Base-by-base conservation (phyloP, 2,888 invertebrate genomes). In the Vesta saturnalis region DNA sequence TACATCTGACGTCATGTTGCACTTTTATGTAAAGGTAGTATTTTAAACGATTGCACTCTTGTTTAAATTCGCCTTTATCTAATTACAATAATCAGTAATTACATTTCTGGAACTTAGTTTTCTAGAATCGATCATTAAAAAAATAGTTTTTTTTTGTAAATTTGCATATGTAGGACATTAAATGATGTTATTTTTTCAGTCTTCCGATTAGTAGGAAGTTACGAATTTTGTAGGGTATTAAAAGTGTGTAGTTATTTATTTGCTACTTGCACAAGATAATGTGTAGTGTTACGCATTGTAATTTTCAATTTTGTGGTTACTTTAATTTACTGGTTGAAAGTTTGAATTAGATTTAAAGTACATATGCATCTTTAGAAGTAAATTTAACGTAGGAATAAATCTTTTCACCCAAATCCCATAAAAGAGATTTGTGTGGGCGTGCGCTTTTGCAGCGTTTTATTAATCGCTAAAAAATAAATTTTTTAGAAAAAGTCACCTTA, bases 1-100 rank as follows among this genome's bases (percentile, higher is more conserved):
- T 78, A 72, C 74, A 68, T 56, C 73, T 80, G 81, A 81, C 82
- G 81, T 82, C 81, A 79, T 62, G 30, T 47, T 64, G 71, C 67
- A 66, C 61, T 69, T 65, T 60, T 62, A 18, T 52, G n/a, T 21
- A 21, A 52, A 19, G 52, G 52, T 52, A 52, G 52, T 52, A 52
- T 21, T 52, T n/a, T 52, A 52, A 8, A 39, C n/a, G n/a, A n/a
- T 39, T 52, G 19, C 18, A 52, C 52, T n/a, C 12, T 12, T 52
- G 18, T 19, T 52, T 19, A 16, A 21, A n/a, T 52, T 19, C 52
- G 52, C 19, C 21, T n/a, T 19, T 52, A 19, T 1, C 19, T 52
- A 12, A 39, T 39, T 39, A 10, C 2, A 39, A 39, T n/a, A 39
- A n/a, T n/a, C n/a, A n/a, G n/a, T n/a, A n/a, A n/a, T n/a, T n/a